These are phyloP conservation scores for Prenolepis imparis DNA, from an alignment of 2,888 invertebrate genomes.

Conservation along the genomic window DNA sequence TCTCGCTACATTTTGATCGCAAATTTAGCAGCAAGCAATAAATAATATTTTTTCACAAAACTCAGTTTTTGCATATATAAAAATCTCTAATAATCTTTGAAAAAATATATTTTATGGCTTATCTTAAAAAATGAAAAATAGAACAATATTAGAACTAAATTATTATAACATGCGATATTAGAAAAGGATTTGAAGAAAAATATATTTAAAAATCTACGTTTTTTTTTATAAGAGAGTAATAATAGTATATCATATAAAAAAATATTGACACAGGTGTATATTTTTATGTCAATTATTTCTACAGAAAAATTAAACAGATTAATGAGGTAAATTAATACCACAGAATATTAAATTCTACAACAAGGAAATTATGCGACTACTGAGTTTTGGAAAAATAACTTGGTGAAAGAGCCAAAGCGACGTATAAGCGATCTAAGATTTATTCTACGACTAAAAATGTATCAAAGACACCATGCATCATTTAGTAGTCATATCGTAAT, in stretches of 20 bases:
- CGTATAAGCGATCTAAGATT: not conserved
- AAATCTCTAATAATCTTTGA: not conserved
- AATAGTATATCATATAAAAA: not conserved
- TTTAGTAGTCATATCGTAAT: slow-evolving; percentile 28
- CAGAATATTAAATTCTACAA: not conserved
- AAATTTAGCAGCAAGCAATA: slow-evolving; percentile 11
- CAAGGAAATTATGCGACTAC: not conserved
- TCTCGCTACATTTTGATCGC: not conserved
- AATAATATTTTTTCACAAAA: slow-evolving; percentile 3
- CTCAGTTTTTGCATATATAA: not conserved
- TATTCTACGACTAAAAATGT: slow-evolving; percentile 1
- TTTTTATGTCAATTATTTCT: not conserved
- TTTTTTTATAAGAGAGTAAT: not conserved
- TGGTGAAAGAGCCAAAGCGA: not conserved
- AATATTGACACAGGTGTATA: not conserved
- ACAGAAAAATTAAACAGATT: not conserved
- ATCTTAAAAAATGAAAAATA: not conserved
- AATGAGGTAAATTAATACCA: not conserved
- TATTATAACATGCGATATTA: not conserved
- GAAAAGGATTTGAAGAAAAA: not conserved
- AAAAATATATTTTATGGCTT: not conserved
- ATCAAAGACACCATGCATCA: slow-evolving; percentile 61
- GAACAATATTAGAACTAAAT: not conserved
- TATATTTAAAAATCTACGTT: not conserved
- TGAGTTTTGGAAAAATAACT: slow-evolving; percentile 17